These are phyloP conservation scores for Euproctis similis DNA, from an alignment of 2,888 invertebrate species.

Conservation along the genomic window DNA sequence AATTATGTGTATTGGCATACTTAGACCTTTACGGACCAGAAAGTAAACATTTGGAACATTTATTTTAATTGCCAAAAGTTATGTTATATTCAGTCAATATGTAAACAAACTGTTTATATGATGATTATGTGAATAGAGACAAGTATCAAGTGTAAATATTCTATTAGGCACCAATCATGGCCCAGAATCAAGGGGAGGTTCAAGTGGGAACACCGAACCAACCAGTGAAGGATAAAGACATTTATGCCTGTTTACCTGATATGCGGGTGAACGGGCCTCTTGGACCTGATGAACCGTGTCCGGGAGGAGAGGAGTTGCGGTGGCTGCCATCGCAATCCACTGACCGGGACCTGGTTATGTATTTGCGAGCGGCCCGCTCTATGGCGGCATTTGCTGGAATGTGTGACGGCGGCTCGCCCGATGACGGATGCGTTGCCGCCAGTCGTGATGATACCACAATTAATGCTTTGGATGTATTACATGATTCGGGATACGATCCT, in stretches of 20 bases:
- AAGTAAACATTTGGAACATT: conserved; percentile 46
- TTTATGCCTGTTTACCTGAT: conserved; percentile 74
- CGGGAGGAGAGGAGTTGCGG: conserved; percentile 88
- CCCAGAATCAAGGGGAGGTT: conserved; percentile 73
- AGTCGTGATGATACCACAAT: conserved; percentile 98
- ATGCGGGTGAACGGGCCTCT: conserved; percentile 69
- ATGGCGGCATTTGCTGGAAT: conserved; percentile 99
- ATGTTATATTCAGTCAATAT: conserved; percentile 43
- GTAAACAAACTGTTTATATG: conserved; percentile 47
- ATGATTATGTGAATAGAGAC: conserved; percentile 45
- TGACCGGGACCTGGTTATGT: conserved; percentile 98
- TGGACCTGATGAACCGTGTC: conserved; percentile 65
- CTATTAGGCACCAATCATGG: conserved; percentile 57
- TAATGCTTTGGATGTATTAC: conserved; percentile 96
- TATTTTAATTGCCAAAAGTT: conserved; percentile 29
- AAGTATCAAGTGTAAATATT: conserved; percentile 57
- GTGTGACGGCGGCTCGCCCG: conserved; percentile 98
- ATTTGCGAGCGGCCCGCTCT: conserved; percentile 95
- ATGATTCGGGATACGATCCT: conserved; percentile 97
- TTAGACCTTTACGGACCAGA: conserved; percentile 59
- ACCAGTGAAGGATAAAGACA: conserved; percentile 71
- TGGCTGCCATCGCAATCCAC: conserved; percentile 96
- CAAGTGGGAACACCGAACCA: conserved; percentile 71
- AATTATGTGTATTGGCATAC: conserved; percentile 76
- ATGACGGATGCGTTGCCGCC: conserved; percentile 97